Evolutionary conservation across 2,797 vertebrate species (phyloP).

Genomic region (Pipistrellus kuhlii): DNA sequence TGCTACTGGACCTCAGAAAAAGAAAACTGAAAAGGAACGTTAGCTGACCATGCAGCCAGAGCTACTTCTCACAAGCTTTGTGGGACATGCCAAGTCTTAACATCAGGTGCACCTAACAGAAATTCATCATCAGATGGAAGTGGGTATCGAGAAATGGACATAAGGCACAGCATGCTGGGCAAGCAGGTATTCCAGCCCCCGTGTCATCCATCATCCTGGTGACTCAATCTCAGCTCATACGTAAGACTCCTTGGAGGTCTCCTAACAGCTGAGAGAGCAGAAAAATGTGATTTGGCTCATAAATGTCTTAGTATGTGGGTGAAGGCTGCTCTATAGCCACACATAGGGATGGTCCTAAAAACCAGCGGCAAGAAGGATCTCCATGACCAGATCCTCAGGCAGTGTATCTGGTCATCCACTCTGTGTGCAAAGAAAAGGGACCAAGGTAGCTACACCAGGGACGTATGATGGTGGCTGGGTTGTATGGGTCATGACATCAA

Average conservation of each 20-base stretch:
- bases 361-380: neutral
- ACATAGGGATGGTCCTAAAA: neutral
- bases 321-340: neutral
- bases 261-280: neutral
- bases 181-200: neutral
- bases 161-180: rapidly evolving
- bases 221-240: neutral
- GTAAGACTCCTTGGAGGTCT: rapidly evolving
- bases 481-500: neutral
- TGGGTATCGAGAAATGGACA: neutral
- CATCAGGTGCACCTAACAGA: neutral
- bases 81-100: neutral
- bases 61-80: neutral
- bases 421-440: neutral
- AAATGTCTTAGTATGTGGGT: neutral
- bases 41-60: neutral
- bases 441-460: neutral
- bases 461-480: no score
- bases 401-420: rapidly evolving
- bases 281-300: neutral
- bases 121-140: neutral
- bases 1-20: neutral
- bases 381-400: neutral
- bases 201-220: neutral
- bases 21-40: neutral